Evolutionary conservation across 2,888 invertebrate genomes (phyloP).

Genomic region (Glaucopsyche alexis): DNA sequence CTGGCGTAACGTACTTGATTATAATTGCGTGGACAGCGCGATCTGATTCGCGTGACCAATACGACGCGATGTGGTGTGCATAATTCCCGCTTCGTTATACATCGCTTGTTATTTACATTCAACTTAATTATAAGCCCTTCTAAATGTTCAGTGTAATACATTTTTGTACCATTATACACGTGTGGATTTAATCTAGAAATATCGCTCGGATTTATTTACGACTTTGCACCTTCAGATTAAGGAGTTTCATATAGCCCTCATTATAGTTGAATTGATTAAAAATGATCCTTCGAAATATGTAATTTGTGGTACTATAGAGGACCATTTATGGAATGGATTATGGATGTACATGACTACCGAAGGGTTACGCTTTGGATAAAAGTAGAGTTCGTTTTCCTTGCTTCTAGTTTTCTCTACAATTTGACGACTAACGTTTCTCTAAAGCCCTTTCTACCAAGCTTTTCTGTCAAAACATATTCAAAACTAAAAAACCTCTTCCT

Average conservation of each 20-base stretch:
- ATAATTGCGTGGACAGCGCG: slow-evolving; percentile 76
- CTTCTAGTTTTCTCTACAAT: not conserved
- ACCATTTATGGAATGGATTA: not conserved
- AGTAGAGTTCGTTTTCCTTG: not conserved
- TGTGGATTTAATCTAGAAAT: slow-evolving; percentile 80
- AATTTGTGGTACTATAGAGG: not conserved
- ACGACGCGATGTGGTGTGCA: slow-evolving; percentile 58
- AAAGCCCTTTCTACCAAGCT: not conserved
- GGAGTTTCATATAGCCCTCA: slow-evolving; percentile 73
- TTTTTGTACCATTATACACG: slow-evolving; percentile 54
- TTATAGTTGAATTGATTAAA: slow-evolving; percentile 72
- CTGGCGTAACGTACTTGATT: slow-evolving; percentile 69
- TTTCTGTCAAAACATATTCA: not conserved
- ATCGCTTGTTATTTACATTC: slow-evolving; percentile 37
- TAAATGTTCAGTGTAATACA: slow-evolving; percentile 32
- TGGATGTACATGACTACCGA: not conserved
- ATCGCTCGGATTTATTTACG: slow-evolving; percentile 78
- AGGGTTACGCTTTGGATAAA: not conserved
- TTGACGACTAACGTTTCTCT: not conserved
- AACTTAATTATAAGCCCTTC: slow-evolving; percentile 32
- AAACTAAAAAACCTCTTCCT: too few relatives aligned
- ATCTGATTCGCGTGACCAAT: slow-evolving; percentile 78
- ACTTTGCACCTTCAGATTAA: slow-evolving; percentile 65
- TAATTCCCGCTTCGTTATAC: slow-evolving; percentile 31
- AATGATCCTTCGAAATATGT: slow-evolving; percentile 34